Evolutionary conservation across 1,140 invertebrate genomes (phyloP).

Genomic region (Potamilus streckersoni): DNA sequence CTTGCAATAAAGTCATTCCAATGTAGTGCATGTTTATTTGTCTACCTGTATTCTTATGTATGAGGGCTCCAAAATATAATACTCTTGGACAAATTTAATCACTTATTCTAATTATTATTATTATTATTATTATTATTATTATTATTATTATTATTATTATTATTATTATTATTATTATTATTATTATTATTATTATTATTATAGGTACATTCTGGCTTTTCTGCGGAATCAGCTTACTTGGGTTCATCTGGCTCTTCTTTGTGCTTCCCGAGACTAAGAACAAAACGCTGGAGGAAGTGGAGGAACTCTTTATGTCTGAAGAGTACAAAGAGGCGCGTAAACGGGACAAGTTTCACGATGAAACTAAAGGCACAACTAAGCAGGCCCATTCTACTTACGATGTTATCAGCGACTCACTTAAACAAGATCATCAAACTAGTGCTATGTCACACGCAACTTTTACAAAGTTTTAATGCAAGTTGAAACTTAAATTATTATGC

Average conservation of each 20-base stretch:
- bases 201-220: slow-evolving; percentile 84
- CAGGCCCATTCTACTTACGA: too few relatives aligned
- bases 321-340: slow-evolving; percentile 19
- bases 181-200: slow-evolving; percentile 39
- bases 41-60: background rate
- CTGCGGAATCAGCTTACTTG: slow-evolving; percentile 77
- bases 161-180: too few relatives aligned
- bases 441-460: too few relatives aligned
- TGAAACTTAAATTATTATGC: too few relatives aligned
- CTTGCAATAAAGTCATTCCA: background rate
- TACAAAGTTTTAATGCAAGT: too few relatives aligned
- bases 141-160: too few relatives aligned
- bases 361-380: too few relatives aligned
- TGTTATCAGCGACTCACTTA: too few relatives aligned
- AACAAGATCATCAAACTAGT: too few relatives aligned
- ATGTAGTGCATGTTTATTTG: background rate
- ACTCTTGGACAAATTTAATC: too few relatives aligned
- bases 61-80: too few relatives aligned
- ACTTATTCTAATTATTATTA: background rate
- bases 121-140: slow-evolving; percentile 4
- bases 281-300: slow-evolving; percentile 88
- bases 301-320: slow-evolving; percentile 67
- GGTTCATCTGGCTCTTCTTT: slow-evolving; percentile 82
- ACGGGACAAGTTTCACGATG: too few relatives aligned
- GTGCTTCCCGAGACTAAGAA: slow-evolving; percentile 94